phyloP scores from a whole-genome alignment of 2,797 vertebrate species.

The Falco peregrinus region DNA sequence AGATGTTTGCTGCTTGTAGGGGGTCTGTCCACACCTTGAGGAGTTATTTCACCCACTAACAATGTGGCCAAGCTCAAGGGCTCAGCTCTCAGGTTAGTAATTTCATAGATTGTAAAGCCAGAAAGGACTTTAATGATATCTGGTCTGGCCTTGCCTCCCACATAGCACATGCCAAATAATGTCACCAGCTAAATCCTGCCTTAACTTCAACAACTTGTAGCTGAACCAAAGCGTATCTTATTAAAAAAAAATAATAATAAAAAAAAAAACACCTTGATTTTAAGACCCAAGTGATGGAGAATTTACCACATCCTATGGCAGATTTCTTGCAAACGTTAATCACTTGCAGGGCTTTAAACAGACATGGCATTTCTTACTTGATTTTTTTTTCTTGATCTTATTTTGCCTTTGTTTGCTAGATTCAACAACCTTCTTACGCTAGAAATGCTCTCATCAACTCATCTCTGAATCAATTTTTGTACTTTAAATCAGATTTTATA shows the following conservation, averaged over 20 bases:
- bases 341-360: background rate
- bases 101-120: constrained; percentile 13
- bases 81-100: background rate
- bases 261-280: background rate
- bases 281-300: background rate
- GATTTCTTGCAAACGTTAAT: background rate
- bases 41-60: background rate
- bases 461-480: background rate
- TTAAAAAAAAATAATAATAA: background rate
- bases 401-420: background rate
- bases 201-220: background rate
- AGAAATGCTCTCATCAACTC: background rate
- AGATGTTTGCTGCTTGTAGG: background rate
- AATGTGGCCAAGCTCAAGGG: background rate
- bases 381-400: background rate
- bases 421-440: background rate
- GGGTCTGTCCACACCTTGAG: background rate
- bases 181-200: background rate
- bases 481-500: background rate
- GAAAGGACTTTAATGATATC: background rate
- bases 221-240: background rate
- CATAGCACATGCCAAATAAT: background rate
- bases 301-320: background rate
- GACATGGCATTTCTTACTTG: background rate
- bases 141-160: background rate